Base-by-base conservation (phyloP, 2,113 vertebrate species). In the Psammodynastes pulverulentus region DNA sequence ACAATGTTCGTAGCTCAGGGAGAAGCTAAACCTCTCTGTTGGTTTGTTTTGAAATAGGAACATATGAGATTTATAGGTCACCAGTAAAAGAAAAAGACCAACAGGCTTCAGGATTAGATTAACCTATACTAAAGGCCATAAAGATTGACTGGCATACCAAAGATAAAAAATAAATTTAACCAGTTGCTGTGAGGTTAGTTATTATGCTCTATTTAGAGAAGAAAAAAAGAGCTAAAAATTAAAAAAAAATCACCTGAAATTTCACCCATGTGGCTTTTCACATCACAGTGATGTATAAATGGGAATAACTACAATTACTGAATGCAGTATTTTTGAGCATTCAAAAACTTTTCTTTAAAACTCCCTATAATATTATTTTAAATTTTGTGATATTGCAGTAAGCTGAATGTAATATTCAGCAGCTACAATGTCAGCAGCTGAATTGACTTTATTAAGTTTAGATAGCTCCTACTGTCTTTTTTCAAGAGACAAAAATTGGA, bases 401-500 rank as follows among this genome's bases (percentile, higher is more conserved):
- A 89, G 92, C 90, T 34, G 9, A 95, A 87, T 91, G 93, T 94
- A 94, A 94, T 34, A 93, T 84, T 91, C 84, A 96, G 94, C 39
- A 4, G 94, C 93, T 94, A 93, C 53, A 3, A 88, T 93, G 90
- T 94, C 67, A 94, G 90, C 87, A 95, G 90, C 93, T 94, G 95
- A 94, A 93, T 92, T 91, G 86, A 90, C 91, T 94, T 92, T 92
- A 91, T 24, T 89, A 94, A 93, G 94, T 96, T 46, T 48, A 87
- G 93, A 90, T 95, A 90, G n/a, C 94, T 95, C 93, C 94, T 92
- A 72, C 90, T 93, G 95, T 97, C 96, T 96, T 96, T 97, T 96
- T 95, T 91, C 96, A 96, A 97, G 95, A 97, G 94, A 94, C 79
- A 96, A 95, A 96, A 95, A 96, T 92, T 93, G 95, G 95, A 96